phyloP scores from a whole-genome alignment of 2,113 vertebrate species.

The Zosterops hypoxanthus region DNA sequence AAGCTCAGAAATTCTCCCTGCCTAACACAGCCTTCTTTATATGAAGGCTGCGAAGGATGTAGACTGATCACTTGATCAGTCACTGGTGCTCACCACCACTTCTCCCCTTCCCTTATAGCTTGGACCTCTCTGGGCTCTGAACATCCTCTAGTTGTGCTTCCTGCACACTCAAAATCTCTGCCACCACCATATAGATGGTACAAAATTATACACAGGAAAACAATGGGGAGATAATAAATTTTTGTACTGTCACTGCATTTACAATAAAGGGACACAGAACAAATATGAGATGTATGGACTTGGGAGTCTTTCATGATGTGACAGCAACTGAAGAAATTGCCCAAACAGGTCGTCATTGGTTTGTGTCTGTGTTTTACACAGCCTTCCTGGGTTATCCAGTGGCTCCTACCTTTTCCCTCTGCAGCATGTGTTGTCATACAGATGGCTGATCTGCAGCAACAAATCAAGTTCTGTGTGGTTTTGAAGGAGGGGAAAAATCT shows the following conservation, averaged over 20 bases:
- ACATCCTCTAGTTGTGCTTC: background rate
- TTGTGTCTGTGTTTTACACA: background rate
- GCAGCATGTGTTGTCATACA: background rate
- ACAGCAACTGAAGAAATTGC: background rate
- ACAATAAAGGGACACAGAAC: background rate
- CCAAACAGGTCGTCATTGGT: fast-evolving
- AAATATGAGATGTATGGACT: background rate
- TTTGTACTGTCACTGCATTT: background rate
- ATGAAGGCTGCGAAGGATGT: background rate
- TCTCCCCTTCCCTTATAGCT: background rate
- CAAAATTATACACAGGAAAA: background rate
- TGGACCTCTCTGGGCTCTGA: background rate
- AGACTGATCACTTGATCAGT: background rate
- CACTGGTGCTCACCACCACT: background rate
- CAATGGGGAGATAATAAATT: background rate
- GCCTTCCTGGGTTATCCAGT: background rate
- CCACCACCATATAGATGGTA: background rate
- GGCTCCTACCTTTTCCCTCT: background rate
- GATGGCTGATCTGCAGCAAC: background rate
- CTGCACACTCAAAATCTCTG: background rate
- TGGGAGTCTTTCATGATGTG: background rate
- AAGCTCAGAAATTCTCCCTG: background rate
- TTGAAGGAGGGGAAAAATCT: background rate
- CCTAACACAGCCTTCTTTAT: background rate
- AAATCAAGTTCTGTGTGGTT: background rate